These are phyloP conservation scores for Spodoptera exigua DNA, from an alignment of 2,888 invertebrate genomes.

Conservation along the genomic window DNA sequence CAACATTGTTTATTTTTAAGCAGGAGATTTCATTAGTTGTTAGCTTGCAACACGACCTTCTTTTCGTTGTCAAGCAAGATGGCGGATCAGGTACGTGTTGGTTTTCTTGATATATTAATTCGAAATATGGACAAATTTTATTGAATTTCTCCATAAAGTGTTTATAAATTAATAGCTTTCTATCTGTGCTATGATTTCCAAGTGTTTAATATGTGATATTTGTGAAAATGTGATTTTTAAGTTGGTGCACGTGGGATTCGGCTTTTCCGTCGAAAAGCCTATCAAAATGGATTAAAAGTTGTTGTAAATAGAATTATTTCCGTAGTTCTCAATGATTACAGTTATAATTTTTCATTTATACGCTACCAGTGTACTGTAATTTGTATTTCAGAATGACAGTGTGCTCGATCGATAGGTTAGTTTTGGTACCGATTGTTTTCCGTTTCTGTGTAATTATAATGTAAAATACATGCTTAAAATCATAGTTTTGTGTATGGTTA, in stretches of 20 bases:
- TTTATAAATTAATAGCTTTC: conserved; percentile 16
- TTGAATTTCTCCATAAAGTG: conserved; percentile 44
- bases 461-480: background rate
- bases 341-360: background rate
- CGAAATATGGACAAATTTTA: conserved; percentile 40
- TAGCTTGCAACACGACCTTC: conserved; percentile 71
- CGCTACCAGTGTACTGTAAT: background rate
- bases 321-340: too few species aligned
- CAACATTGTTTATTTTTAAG: conserved; percentile 26
- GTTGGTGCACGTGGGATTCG: conserved; percentile 75
- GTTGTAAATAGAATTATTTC: background rate
- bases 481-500: too few species aligned
- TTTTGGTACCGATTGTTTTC: conserved; percentile 24
- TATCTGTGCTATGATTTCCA: conserved; percentile 24
- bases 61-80: conserved; percentile 91
- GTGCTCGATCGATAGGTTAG: conserved; percentile 54
- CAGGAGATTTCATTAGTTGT: conserved; percentile 12
- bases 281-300: conserved; percentile 12
- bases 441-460: background rate
- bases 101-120: conserved; percentile 66
- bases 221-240: conserved; percentile 69
- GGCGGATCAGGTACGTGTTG: conserved; percentile 94
- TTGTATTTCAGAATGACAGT: conserved; percentile 11
- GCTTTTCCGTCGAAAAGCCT: conserved; percentile 33
- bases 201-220: conserved; percentile 52